Conservation (phyloP, 2,888 invertebrate genomes). For the Agonopterix subpropinquella region DNA sequence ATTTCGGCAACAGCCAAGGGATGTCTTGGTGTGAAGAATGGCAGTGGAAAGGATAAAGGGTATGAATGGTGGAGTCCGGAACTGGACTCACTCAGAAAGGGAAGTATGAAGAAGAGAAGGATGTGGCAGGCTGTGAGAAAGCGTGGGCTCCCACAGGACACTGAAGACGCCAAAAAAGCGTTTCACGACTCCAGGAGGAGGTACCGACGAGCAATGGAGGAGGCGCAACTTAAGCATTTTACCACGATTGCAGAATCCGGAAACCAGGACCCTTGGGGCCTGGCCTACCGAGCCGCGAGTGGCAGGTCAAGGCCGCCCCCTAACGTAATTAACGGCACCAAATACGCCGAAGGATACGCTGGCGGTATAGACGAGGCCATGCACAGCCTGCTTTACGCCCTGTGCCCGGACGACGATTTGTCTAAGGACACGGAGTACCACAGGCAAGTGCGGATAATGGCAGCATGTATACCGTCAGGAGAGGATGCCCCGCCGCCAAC, state of each 20-base stretch:
- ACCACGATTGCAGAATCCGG: slow-evolving; percentile 7
- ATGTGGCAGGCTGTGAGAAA: no score
- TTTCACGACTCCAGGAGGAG: not conserved
- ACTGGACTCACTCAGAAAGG: not conserved
- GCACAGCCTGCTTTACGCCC: not conserved
- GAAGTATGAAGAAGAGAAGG: not conserved
- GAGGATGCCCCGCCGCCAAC: not conserved
- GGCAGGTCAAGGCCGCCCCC: slow-evolving; percentile 4
- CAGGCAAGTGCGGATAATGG: not conserved
- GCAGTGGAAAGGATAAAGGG: not conserved
- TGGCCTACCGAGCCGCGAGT: slow-evolving; percentile 9
- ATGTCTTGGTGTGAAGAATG: not conserved
- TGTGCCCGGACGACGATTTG: not conserved
- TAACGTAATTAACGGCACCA: not conserved
- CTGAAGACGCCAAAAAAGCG: not conserved
- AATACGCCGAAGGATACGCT: not conserved
- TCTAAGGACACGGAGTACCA: not conserved
- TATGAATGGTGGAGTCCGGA: not conserved
- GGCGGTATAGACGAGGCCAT: not conserved
- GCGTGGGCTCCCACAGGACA: no score
- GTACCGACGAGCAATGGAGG: slow-evolving; percentile 7
- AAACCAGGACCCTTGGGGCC: slow-evolving; percentile 13
- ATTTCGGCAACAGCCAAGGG: not conserved
- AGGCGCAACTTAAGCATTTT: slow-evolving; percentile 6
- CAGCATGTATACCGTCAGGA: not conserved